A percentile compares a stretch with the other conserved stretches of the same genome.
These are phyloP conservation scores for Beroe forskalii DNA, from an alignment of 37 sponge, comb jelly and placozoan genomes.

Conservation along the genomic window DNA sequence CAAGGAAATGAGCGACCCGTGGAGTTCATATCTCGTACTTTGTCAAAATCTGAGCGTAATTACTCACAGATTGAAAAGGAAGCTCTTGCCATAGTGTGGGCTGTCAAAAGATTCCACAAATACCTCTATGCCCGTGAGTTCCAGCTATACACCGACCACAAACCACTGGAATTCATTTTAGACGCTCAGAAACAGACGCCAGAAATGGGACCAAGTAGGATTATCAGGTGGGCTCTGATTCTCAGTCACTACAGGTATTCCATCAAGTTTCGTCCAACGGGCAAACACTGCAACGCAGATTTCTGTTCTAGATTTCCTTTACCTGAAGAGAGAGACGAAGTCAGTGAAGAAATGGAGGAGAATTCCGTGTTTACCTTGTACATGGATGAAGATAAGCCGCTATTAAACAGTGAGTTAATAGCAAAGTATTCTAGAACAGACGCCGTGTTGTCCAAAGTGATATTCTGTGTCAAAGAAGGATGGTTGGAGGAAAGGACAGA, in stretches of 20 bases:
- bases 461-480: constrained; percentile 14
- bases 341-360: not conserved
- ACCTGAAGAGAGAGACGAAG: not conserved
- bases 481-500: constrained; percentile 5
- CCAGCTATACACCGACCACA: constrained; percentile 65
- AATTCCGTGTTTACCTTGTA: not conserved
- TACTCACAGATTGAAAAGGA: constrained; percentile 65
- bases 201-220: constrained; percentile 65
- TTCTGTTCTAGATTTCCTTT: constrained; percentile 65
- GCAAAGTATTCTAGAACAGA: not conserved
- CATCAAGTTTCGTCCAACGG: constrained; percentile 68
- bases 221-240: constrained; percentile 71
- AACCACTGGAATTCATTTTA: constrained; percentile 69
- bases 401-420: constrained; percentile 6
- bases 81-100: constrained; percentile 63
- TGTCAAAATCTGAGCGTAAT: not conserved
- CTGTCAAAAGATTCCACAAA: constrained; percentile 54
- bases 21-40: constrained; percentile 7
- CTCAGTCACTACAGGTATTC: constrained; percentile 64
- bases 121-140: constrained; percentile 35
- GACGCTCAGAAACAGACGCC: constrained; percentile 66
- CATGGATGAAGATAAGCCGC: not conserved
- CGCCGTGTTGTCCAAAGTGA: constrained; percentile 9
- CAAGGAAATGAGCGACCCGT: constrained; percentile 1
- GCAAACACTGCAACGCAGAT: constrained; percentile 70